Base-by-base conservation (phyloP, 2,888 invertebrate species). In the Pseudococcus jackbeardsleyi region DNA sequence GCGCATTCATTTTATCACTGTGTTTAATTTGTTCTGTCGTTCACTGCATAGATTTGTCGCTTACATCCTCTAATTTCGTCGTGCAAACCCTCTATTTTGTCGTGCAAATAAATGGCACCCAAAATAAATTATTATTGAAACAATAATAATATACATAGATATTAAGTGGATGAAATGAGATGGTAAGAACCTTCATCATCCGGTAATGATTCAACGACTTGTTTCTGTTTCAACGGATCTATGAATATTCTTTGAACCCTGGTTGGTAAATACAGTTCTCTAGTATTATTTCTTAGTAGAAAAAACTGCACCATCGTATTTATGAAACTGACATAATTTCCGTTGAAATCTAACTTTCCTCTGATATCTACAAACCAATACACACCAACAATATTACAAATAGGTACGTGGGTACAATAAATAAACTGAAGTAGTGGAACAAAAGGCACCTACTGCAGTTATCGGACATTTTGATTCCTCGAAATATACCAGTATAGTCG, bases 261-360 rank as follows among this genome's bases (percentile, higher is more conserved):
- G 48, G 98, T 98, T 0, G 98, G 98, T 90, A 99, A 92, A 91
- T 96, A 96, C n/a, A 99, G 93, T 91, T 96, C 95, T 82, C 96
- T 94, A 42, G 95, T 94, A 90, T 95, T 94, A 90, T 94, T 94
- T 86, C 96, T 95, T 90, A 98, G 92, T 91, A 98, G 96, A 86
- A 95, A 94, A 91, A 97, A 97, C 92, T 99, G 99, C 82, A 99
- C 93, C 96, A 99, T 97, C 0, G 98, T 97, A 91, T 99, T 99
- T 92, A 99, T 95, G 92, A 95, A 99, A 79, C 98, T 95, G 89
- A 99, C 95, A 98, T 99, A 99, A 92, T 98, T 96, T 90, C 95
- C 95, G 88, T 94, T 94, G 98, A 98, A 99, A 89, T 94, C 93
- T 89, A 99, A 93, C 90, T 94, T 93, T 72, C 97, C 98, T 90